Conservation (phyloP, 1,140 invertebrate species). For the Bombus difficillimus region DNA sequence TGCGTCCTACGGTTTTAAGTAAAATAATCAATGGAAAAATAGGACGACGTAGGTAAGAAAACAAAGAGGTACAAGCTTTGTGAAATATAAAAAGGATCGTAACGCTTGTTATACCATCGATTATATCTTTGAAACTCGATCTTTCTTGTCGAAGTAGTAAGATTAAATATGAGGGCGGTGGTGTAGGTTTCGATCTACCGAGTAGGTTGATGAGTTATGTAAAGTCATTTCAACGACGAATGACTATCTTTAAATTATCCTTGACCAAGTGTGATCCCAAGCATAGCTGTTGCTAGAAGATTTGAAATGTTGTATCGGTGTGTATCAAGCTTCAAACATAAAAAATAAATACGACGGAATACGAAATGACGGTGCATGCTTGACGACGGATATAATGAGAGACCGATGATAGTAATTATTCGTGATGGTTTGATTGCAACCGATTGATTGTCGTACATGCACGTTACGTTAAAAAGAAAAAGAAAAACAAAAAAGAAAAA, state of each 20-base stretch:
- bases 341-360: neutral
- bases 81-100: neutral
- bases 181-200: neutral
- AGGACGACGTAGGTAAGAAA: neutral
- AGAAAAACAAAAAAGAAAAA: no score
- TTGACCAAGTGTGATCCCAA: neutral
- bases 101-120: neutral
- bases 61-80: neutral
- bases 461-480: neutral
- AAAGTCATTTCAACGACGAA: constrained; percentile 7
- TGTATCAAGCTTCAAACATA: neutral
- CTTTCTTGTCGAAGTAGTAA: neutral
- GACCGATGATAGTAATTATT: neutral
- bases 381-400: neutral
- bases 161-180: neutral
- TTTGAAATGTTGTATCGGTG: neutral
- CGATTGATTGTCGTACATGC: neutral
- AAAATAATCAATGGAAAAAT: neutral
- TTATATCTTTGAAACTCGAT: neutral
- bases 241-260: neutral
- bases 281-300: neutral
- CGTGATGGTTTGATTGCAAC: constrained; percentile 4
- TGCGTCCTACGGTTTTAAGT: neutral
- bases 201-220: constrained; percentile 11
- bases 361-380: neutral